Base-by-base conservation (phyloP, 2,888 invertebrate species). In the Melitaea athalia region DNA sequence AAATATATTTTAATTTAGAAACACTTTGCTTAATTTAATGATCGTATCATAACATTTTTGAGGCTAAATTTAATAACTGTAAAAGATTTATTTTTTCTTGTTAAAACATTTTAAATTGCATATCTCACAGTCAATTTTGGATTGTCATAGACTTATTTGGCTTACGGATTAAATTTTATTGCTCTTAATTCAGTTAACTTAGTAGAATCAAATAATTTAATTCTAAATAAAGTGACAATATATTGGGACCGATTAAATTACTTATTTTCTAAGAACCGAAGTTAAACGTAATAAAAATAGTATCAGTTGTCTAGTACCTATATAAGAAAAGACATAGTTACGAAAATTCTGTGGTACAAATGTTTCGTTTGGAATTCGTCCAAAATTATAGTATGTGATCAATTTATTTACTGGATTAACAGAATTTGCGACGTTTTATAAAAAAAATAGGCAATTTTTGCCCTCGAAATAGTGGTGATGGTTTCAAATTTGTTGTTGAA, bases 331-430 rank as follows among this genome's bases (percentile, higher is more conserved):
- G 84, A 86, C 85, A 88, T 83, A 88, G 89, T 88, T 85, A 87
- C 83, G 82, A 87, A 90, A 90, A 88, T 80, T 82, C 80, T 79
- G 77, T 76, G 77, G 79, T 85, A 85, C 83, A 84, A 85, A 82
- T 85, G 85, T 87, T 87, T 85, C 83, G 78, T 82, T 92, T 92
- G 92, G 92, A 91, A 78, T 81, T 80, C 86, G 78, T 91, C 92
- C 92, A 92, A 91, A 85, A 80, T 80, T 79, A 81, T 81, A 71
- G 84, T 80, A 81, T 81, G 77, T 84, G 86, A 86, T 84, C 86
- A 86, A 82, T 79, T 85, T 88, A 85, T 86, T 85, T 85, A 81
- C 80, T 82, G 85, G 85, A 89, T 91, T 91, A 89, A 89, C 88
- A 82, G 68, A 69, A 69, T n/a, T 66, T 47, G 57, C 50, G 62